Evolutionary conservation across 2,888 invertebrate species (phyloP), one percentile per base, ranked within the genome.

Genomic region (Pheosia tremula): DNA sequence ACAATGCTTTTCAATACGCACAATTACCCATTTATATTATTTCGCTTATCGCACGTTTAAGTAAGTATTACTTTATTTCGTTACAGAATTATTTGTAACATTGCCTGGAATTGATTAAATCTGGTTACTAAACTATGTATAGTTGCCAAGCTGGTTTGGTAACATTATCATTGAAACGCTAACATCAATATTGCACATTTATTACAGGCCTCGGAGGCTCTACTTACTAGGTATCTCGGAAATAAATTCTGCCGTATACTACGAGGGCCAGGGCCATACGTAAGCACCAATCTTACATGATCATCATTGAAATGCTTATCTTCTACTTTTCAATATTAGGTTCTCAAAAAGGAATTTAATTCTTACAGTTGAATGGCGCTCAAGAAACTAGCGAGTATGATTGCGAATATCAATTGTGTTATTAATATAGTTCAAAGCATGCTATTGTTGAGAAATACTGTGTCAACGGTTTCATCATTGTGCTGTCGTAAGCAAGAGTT

Each of bases 81-180:
- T 41, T 41, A 58, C 45, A 10, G 11, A 36, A 45, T 5, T 56
- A 36, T 56, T 43, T 56, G 56, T 56, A 56, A 56, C 56, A 11
- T 39, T 56, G 45, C 56, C 41, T 56, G 45, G 36, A 50, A 49
- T 56, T 56, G 60, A 56, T 60, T 24, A 36, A 60, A 55, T 60
- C 56, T 55, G 56, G 56, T 60, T 56, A 24, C 55, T 13, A 45
- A 47, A 60, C 10, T 10, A 43, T 10, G 45, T 24, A 24, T 24
- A 24, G 24, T 24, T 24, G 41, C 36, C 43, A 9, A 47, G n/a
- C 47, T n/a, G 47, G 47, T 47, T 47, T n/a, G 47, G 47, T n/a
- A 47, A 47, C n/a, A 47, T 47, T 45, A 41, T 45, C 47, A n/a
- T n/a, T 5, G 47, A n/a, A 47, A 47, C n/a, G 36, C 36, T 9